Percentiles rank a stretch among this genome's conserved stretches.
phyloP scores from a whole-genome alignment of 2,888 invertebrate genomes.

The Cryptocephalus moraei region DNA sequence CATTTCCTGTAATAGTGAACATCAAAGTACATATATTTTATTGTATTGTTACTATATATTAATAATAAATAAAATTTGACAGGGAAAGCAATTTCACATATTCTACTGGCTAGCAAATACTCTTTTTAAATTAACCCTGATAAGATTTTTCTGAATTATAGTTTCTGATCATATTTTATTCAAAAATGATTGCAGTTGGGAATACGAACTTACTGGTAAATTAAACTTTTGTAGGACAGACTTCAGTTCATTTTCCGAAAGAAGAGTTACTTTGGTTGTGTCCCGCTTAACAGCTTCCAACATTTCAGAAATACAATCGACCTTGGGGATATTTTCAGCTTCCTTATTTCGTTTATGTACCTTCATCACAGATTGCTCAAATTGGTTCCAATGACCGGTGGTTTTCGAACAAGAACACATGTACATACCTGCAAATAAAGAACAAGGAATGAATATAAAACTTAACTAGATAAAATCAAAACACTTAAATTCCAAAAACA shows the following conservation, averaged over 20 bases:
- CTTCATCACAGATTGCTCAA: conserved; percentile 21
- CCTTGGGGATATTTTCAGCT: conserved; percentile 24
- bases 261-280: conserved; percentile 38
- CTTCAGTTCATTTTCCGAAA: conserved; percentile 39
- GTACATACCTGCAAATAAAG: conserved; percentile 52
- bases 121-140: too few relatives aligned
- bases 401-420: conserved; percentile 58
- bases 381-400: conserved; percentile 53
- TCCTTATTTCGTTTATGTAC: conserved; percentile 20
- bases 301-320: conserved; percentile 37
- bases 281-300: conserved; percentile 40
- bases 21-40: too few relatives aligned
- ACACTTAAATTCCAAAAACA: conserved; percentile 2
- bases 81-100: too few relatives aligned
- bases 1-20: too few relatives aligned
- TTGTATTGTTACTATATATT: too few relatives aligned
- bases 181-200: not conserved
- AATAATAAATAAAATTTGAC: too few relatives aligned
- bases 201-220: conserved; percentile 40
- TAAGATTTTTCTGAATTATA: too few relatives aligned
- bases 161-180: too few relatives aligned
- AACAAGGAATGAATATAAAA: not conserved
- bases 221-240: conserved; percentile 46
- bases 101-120: too few relatives aligned
- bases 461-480: not conserved